Evolutionary conservation across 2,797 vertebrate genomes (phyloP).

Genomic region (Rhadinocentrus ornatus): DNA sequence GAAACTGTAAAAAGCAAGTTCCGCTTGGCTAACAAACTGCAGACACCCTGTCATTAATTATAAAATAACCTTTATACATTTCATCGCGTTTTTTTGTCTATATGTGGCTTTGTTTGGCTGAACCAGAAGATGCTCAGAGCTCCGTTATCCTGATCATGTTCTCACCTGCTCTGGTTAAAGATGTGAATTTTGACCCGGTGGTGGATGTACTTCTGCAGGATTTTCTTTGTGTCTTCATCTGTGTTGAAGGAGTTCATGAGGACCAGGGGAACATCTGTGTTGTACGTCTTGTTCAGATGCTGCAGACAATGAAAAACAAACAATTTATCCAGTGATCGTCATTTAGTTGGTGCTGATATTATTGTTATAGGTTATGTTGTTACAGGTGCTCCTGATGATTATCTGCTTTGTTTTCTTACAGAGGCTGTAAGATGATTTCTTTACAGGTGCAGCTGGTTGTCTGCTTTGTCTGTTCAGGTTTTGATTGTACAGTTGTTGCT

Average conservation of each 20-base stretch:
- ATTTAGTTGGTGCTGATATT: too few species aligned
- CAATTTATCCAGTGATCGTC: neutral
- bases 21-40: constrained; percentile 25
- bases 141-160: too few species aligned
- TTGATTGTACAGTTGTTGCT: too few species aligned
- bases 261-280: constrained; percentile 91
- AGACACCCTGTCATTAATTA: constrained; percentile 31
- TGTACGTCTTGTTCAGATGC: constrained; percentile 97
- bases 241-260: constrained; percentile 92
- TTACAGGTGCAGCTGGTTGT: too few species aligned
- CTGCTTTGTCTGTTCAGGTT: too few species aligned
- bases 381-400: too few species aligned
- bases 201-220: constrained; percentile 96
- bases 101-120: constrained; percentile 6
- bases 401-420: too few species aligned
- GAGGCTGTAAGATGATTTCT: too few species aligned
- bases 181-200: constrained; percentile 94
- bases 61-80: constrained; percentile 25
- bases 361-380: too few species aligned
- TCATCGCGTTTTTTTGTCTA: constrained; percentile 20
- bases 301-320: constrained; percentile 52
- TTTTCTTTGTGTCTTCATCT: constrained; percentile 93
- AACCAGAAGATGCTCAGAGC: neutral
- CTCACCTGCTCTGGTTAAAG: constrained; percentile 92
- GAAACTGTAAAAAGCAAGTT: constrained; percentile 37